Evolutionary conservation across 1,140 invertebrate species (phyloP).

Genomic region (silkworm (Bombyx mori)): ASM3026992v2 NC_085130.1:2017001-2017500

Average conservation of each 20-base stretch:
- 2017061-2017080: slow-evolving; percentile 47
- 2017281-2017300: too few relatives aligned
- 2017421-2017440: too few relatives aligned
- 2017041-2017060: slow-evolving; percentile 39
- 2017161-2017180: slow-evolving; percentile 34
- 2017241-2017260: too few relatives aligned
- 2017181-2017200: slow-evolving; percentile 46
- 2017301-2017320: neutral
- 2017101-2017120: slow-evolving; percentile 53
- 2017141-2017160: slow-evolving; percentile 34
- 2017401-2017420: too few relatives aligned
- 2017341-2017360: neutral
- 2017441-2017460: too few relatives aligned
- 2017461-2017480: too few relatives aligned
- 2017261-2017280: neutral
- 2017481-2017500: too few relatives aligned
- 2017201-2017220: slow-evolving; percentile 24
- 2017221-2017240: neutral
- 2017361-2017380: neutral
- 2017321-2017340: neutral
- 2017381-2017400: too few relatives aligned
- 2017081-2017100: slow-evolving; percentile 43
- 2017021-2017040: slow-evolving; percentile 38
- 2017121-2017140: slow-evolving; percentile 43
- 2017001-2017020: slow-evolving; percentile 42